These are phyloP conservation scores for Chaetops frenatus DNA, from an alignment of 2,113 vertebrate genomes.

Conservation along the genomic window DNA sequence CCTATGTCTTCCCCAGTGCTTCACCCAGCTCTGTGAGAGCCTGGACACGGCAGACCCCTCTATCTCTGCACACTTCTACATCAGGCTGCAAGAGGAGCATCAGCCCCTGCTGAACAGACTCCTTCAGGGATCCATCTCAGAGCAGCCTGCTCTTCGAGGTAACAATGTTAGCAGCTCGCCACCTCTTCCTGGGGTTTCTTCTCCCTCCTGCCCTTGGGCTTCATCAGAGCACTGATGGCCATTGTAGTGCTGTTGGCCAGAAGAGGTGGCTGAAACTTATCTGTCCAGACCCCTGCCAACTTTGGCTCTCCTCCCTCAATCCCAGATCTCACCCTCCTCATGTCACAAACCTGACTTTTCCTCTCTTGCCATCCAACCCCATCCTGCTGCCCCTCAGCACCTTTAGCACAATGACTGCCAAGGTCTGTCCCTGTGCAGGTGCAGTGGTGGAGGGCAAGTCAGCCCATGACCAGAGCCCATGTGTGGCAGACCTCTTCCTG, in stretches of 20 bases:
- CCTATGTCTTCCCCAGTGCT: slow-evolving; percentile 58
- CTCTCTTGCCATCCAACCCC: not conserved
- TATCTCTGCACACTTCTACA: slow-evolving; percentile 63
- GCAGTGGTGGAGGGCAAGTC: not conserved
- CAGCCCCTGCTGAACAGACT: slow-evolving; percentile 52
- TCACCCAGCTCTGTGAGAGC: slow-evolving; percentile 65
- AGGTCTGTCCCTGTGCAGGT: slow-evolving; percentile 11
- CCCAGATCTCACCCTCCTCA: not conserved
- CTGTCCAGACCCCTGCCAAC: not conserved
- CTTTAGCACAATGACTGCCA: not conserved
- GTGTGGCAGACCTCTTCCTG: slow-evolving; percentile 20
- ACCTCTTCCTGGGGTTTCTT: not conserved
- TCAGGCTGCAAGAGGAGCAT: slow-evolving; percentile 50
- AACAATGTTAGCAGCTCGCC: not conserved
- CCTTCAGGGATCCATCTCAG: slow-evolving; percentile 46
- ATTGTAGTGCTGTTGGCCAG: not conserved
- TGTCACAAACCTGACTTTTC: not conserved
- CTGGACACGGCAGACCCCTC: slow-evolving; percentile 44
- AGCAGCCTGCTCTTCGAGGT: slow-evolving; percentile 60
- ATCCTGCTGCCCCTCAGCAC: not conserved
- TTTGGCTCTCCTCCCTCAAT: not conserved
- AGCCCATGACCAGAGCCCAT: not conserved
- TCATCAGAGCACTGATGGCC: not conserved
- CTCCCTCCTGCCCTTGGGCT: not conserved
- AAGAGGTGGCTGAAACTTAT: not conserved